These are phyloP conservation scores for Orchesellides sinensis DNA, from an alignment of 2,888 invertebrate species.

Conservation along the genomic window DNA sequence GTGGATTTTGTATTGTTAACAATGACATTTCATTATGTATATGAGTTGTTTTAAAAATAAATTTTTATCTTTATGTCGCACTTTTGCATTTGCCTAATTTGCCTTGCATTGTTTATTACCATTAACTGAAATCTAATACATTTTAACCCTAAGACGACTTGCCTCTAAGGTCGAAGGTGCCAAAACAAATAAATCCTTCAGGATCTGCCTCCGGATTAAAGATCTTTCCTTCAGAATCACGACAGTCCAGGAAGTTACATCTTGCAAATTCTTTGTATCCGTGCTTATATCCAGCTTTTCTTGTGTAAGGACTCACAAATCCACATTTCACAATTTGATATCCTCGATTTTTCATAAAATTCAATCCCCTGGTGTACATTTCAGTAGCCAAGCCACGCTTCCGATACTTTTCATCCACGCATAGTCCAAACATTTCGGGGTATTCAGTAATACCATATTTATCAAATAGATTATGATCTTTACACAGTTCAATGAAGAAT, in stretches of 20 bases:
- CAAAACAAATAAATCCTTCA: conserved; percentile 43
- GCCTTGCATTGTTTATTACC: not conserved
- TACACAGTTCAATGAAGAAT: conserved; percentile 12
- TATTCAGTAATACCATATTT: conserved; percentile 34
- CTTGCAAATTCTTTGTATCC: conserved; percentile 49
- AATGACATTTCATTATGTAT: not conserved
- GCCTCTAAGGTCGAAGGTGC: conserved; percentile 37
- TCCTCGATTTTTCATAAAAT: conserved; percentile 33
- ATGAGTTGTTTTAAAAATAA: too few relatives aligned
- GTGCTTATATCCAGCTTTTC: conserved; percentile 46
- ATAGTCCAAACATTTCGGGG: conserved; percentile 59
- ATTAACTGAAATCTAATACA: not conserved
- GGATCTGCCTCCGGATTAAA: conserved; percentile 57
- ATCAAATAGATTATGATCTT: conserved; percentile 30
- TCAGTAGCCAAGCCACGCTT: conserved; percentile 47
- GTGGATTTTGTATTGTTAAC: not conserved
- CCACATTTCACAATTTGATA: conserved; percentile 54
- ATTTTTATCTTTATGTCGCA: too few relatives aligned
- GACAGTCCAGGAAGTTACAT: conserved; percentile 26
- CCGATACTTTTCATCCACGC: conserved; percentile 36
- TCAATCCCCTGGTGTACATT: conserved; percentile 49
- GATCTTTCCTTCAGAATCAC: conserved; percentile 28
- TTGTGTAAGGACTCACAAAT: conserved; percentile 58
- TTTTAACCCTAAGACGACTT: not conserved
- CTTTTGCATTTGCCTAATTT: not conserved